These are phyloP conservation scores for Staurois parvus DNA, from an alignment of 2,797 vertebrate genomes.

Conservation along the genomic window DNA sequence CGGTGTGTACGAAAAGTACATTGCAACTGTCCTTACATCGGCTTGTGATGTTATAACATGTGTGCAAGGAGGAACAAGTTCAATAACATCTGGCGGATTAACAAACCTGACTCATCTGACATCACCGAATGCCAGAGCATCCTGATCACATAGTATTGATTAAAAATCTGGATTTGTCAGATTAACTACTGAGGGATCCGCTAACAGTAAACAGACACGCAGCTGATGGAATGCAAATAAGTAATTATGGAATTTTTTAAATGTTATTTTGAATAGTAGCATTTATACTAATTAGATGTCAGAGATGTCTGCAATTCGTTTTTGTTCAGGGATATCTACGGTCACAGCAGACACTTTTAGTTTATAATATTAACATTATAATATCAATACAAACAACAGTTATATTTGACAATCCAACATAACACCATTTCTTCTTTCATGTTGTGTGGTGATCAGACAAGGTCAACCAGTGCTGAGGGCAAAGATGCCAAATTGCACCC, in stretches of 20 bases:
- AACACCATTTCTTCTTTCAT: too few species aligned
- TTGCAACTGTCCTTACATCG: neutral
- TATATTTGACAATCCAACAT: too few species aligned
- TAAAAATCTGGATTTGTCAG: neutral
- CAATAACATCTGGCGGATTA: neutral
- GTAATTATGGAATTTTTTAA: neutral
- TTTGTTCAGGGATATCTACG: neutral
- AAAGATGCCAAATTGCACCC: too few species aligned
- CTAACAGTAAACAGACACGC: neutral
- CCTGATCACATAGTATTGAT: constrained; percentile 9
- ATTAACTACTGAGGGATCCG: neutral
- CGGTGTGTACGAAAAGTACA: neutral
- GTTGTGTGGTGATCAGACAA: too few species aligned
- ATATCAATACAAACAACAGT: too few species aligned
- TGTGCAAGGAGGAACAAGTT: neutral
- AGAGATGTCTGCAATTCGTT: neutral
- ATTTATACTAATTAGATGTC: neutral
- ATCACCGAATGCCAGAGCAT: neutral
- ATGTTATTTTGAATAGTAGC: neutral
- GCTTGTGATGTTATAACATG: neutral
- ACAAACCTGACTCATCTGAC: neutral
- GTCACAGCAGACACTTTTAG: too few species aligned
- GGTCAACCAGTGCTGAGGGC: too few species aligned
- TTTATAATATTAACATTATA: too few species aligned
- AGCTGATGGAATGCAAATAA: neutral